Evolutionary conservation across 2,888 invertebrate species (phyloP).

Genomic region (Apodemia zela): DNA sequence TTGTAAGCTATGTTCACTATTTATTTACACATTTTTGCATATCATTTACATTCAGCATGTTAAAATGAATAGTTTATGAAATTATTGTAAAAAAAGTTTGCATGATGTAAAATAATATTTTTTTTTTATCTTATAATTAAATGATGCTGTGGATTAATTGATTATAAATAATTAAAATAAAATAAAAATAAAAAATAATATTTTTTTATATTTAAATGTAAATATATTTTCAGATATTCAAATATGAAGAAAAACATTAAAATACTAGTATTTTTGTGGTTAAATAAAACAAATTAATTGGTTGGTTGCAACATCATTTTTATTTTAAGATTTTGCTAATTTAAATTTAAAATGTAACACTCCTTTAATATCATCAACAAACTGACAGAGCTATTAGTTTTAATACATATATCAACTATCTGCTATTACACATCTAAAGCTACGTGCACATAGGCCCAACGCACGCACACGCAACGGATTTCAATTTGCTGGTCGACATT

Average conservation of each 20-base stretch:
- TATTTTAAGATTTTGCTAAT: slow-evolving; percentile 44
- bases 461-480: not conserved
- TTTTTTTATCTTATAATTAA: too few relatives aligned
- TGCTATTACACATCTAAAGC: not conserved
- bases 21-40: too few relatives aligned
- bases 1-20: too few relatives aligned
- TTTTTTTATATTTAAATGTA: too few relatives aligned
- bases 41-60: too few relatives aligned
- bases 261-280: not conserved
- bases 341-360: slow-evolving; percentile 62
- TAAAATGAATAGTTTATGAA: too few relatives aligned
- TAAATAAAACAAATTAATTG: slow-evolving; percentile 15
- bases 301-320: slow-evolving; percentile 20
- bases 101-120: too few relatives aligned
- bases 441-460: not conserved
- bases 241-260: not conserved
- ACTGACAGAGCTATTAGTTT: slow-evolving; percentile 29
- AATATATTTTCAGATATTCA: not conserved
- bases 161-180: too few relatives aligned
- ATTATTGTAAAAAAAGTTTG: too few relatives aligned
- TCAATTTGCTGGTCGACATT: not conserved
- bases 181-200: too few relatives aligned
- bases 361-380: slow-evolving; percentile 65
- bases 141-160: too few relatives aligned
- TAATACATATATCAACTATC: slow-evolving; percentile 22